Evolutionary conservation across 2,888 invertebrate genomes (phyloP).

Genomic region (Chesias legatella): DNA sequence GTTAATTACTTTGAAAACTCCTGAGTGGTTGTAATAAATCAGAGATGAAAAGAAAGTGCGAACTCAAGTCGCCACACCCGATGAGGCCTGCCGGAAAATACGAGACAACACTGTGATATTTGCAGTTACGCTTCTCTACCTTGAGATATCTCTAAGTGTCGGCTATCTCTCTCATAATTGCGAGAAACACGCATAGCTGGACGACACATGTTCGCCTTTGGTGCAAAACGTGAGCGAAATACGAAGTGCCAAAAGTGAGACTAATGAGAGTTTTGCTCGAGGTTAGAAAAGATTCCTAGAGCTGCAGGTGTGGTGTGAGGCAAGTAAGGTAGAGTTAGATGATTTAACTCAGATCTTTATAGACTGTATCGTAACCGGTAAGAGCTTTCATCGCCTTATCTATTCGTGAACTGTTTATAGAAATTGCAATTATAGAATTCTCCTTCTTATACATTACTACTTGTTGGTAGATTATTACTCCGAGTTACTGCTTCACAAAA

Average conservation of each 20-base stretch:
- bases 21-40: conserved; percentile 27
- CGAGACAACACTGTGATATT: conserved; percentile 11
- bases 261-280: neutral
- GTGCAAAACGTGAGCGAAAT: conserved; percentile 10
- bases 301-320: neutral
- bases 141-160: conserved; percentile 22
- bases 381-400: conserved; percentile 13
- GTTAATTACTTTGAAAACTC: conserved; percentile 32
- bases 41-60: conserved; percentile 28
- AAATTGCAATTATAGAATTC: no score
- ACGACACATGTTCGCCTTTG: conserved; percentile 19
- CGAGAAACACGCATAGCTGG: conserved; percentile 32
- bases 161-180: conserved; percentile 33
- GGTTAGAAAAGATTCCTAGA: neutral
- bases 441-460: no score
- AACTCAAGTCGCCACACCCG: conserved; percentile 15
- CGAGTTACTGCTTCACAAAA: no score
- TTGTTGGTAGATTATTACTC: no score
- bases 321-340: no score
- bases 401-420: neutral
- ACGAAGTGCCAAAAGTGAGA: neutral
- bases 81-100: conserved; percentile 8
- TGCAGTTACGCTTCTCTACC: conserved; percentile 13
- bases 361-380: conserved; percentile 5
- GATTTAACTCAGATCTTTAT: conserved; percentile 4